Evolutionary conservation across 2,797 vertebrate genomes (phyloP), one percentile per base, ranked within the genome.

Genomic region (Salarias fasciatus): DNA sequence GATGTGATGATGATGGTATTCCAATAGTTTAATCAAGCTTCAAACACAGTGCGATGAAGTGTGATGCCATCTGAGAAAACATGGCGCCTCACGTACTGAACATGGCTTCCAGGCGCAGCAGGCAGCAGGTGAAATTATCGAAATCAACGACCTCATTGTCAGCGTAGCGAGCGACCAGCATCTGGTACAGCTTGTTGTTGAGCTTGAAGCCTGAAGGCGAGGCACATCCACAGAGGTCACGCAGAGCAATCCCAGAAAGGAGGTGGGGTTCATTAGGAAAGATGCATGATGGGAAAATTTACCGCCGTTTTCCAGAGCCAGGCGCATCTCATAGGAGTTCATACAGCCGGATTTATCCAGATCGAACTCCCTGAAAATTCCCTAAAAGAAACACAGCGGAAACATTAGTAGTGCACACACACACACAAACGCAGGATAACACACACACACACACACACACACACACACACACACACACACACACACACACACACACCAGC

Each of bases 271-370:
- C 18, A 24, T 18, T 3, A 24, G 18, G 7, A 28, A 18, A 0
- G 8, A 10, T 5, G 6, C n/a, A n/a, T n/a, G 0, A 11, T 8
- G 13, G 0, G 14, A 13, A n/a, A 43, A 14, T 9, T 8, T 45
- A 98, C 96, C 96, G 0, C 93, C 92, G 18, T 93, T 93, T 62
- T 98, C 96, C 13, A 98, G 68, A 0, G 96, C 96, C 83, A 96
- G 83, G 0, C 95, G 93, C 95, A 97, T 93, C 92, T 99, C 96
- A 0, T 98, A 98, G 36, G 96, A 92, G 68, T 93, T 97, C 95
- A 99, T 95, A 50, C 87, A 92, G 62, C 96, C 96, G 0, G 96
- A 97, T 47, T 91, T 92, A 78, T 98, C 97, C 83, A 95, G 72
- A 53, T 99, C 96, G 0, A 94, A 93, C 69, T 96, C 86, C 10